Evolutionary conservation across 2,113 vertebrate species (phyloP).

Genomic region (Hylia prasina): DNA sequence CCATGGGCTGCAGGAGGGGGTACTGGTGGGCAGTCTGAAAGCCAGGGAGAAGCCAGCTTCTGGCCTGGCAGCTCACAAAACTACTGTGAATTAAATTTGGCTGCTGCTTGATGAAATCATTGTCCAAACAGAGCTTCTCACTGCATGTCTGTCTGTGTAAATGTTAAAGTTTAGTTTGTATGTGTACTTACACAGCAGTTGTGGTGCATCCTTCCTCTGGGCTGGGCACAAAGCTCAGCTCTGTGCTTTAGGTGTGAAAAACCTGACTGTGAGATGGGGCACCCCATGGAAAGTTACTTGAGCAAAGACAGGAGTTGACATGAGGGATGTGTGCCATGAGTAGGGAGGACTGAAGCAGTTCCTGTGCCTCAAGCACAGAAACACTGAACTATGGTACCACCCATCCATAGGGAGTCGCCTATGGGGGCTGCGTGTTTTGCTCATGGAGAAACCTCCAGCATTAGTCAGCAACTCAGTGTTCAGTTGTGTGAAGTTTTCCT

Average conservation of each 20-base stretch:
- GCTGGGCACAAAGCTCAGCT: neutral
- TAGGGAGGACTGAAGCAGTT: neutral
- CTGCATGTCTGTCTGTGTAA: neutral
- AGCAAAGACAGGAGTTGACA: neutral
- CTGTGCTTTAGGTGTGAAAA: neutral
- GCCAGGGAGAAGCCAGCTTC: neutral
- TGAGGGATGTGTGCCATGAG: neutral
- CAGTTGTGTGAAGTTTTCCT: neutral
- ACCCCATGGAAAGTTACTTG: neutral
- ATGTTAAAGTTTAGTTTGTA: neutral
- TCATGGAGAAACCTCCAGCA: neutral
- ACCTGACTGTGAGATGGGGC: neutral
- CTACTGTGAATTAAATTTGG: neutral
- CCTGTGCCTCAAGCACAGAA: neutral
- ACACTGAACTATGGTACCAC: neutral
- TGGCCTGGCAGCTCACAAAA: neutral
- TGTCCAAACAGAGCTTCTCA: neutral
- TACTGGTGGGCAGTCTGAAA: neutral
- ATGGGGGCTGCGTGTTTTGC: neutral
- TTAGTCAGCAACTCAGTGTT: neutral
- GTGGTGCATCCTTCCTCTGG: neutral
- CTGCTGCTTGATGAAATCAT: neutral
- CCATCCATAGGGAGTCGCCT: fast-evolving
- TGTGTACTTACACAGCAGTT: neutral
- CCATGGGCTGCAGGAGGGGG: neutral